Base-by-base conservation (phyloP, 2,888 invertebrate genomes). In the Agrilus biguttatus region DNA sequence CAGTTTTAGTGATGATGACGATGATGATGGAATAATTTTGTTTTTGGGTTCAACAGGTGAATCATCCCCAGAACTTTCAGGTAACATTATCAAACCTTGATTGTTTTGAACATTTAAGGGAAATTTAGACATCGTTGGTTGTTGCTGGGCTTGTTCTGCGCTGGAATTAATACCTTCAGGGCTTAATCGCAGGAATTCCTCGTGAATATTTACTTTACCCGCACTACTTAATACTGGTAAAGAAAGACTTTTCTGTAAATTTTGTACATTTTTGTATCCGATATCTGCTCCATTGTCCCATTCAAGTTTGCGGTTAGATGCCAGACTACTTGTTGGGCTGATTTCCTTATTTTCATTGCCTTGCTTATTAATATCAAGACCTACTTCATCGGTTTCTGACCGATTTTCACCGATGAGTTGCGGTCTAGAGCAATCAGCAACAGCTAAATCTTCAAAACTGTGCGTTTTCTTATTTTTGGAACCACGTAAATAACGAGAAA, bases 231-330 rank as follows among this genome's bases (percentile, higher is more conserved):
- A 49, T 37, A 49, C 49, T 12, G 66, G 65, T 38, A 66, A 54
- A 1, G 65, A 66, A 28, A 54, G 41, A 51, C 62, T 63, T 52
- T 59, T 63, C 23, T 58, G 56, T 21, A 60, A 45, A 35, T 36
- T 57, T 35, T 47, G 44, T 41, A 49, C 55, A 43, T 62, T 62
- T 41, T 52, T 53, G 62, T 88, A 89, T 1, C 89, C 89, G 37
- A 89, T 84, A 67, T 89, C 89, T 1, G 84, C 89, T 19, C 87
- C 77, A 33, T 84, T 87, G 60, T 89, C 89, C 89, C 89, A 89
- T 67, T 89, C 89, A 2, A 89, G 66, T 48, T 80, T 82, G 41
- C 80, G 75, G 55, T 77, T 79, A 1, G 83, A 82, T 40, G 82
- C 77, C 0, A 80, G 65, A 56, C 83, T 82, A 48, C 85, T 86